phyloP scores from a whole-genome alignment of 2,888 invertebrate genomes.

The Alloplasta piceator region DNA sequence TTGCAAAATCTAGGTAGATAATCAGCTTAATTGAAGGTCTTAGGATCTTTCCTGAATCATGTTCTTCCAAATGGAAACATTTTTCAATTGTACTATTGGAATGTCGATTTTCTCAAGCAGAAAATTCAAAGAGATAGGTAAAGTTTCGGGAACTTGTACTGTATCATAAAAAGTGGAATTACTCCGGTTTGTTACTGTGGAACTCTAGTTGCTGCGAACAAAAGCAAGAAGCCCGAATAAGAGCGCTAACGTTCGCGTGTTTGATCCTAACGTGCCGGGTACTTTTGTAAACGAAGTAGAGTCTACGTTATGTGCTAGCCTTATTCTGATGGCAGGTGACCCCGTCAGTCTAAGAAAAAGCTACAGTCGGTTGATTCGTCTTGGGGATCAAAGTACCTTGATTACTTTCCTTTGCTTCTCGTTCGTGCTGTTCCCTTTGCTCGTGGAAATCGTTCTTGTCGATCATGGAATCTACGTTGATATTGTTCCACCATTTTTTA shows the following conservation, averaged over 20 bases:
- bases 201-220: too few species aligned
- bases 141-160: too few species aligned
- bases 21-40: too few species aligned
- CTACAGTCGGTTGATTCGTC: slow-evolving; percentile 26
- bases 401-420: not conserved
- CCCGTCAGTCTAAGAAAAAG: not conserved
- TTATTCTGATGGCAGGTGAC: slow-evolving; percentile 3
- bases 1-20: too few species aligned
- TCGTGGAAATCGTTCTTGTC: not conserved
- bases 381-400: slow-evolving; percentile 33
- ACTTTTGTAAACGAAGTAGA: slow-evolving; percentile 25
- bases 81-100: too few species aligned
- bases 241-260: slow-evolving; percentile 34
- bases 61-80: too few species aligned
- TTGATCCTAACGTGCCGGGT: slow-evolving; percentile 30
- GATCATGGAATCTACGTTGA: not conserved
- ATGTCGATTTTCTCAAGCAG: too few species aligned
- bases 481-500: not conserved
- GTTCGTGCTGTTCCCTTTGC: not conserved
- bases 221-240: not conserved
- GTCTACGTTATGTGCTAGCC: slow-evolving; percentile 27
- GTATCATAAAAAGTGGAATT: too few species aligned
- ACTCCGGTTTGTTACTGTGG: too few species aligned
- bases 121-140: too few species aligned
- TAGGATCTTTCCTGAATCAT: too few species aligned